These are phyloP conservation scores for Drosophila anomelani DNA, from an alignment of 2,888 invertebrate species.

Conservation along the genomic window DNA sequence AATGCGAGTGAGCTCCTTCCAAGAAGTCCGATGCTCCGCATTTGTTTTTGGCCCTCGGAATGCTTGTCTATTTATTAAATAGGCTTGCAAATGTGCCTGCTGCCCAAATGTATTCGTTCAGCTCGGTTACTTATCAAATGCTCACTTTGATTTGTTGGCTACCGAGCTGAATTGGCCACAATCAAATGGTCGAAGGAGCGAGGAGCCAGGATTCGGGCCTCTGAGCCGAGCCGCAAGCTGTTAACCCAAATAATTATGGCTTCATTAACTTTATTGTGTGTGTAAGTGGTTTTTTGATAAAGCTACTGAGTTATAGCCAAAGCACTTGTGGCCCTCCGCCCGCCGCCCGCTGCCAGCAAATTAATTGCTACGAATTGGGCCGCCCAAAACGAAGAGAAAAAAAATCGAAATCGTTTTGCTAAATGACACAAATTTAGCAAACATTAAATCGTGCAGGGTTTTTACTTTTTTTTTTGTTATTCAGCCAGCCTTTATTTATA, in stretches of 20 bases:
- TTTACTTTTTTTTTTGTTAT: slow-evolving; percentile 12
- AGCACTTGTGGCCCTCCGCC: slow-evolving; percentile 30
- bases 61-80: slow-evolving; percentile 72
- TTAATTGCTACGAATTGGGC: slow-evolving; percentile 60
- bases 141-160: slow-evolving; percentile 72
- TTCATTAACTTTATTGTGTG: slow-evolving; percentile 79
- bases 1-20: slow-evolving; percentile 11
- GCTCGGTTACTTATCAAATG: slow-evolving; percentile 58
- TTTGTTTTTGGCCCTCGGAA: slow-evolving; percentile 50
- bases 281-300: slow-evolving; percentile 79
- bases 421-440: slow-evolving; percentile 73
- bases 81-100: slow-evolving; percentile 71
- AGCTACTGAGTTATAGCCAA: slow-evolving; percentile 67
- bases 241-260: slow-evolving; percentile 80
- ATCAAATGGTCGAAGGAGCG: slow-evolving; percentile 46
- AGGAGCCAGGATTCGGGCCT: slow-evolving; percentile 24
- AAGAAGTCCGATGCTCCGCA: slow-evolving; percentile 20
- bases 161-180: slow-evolving; percentile 59
- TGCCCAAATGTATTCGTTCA: slow-evolving; percentile 29
- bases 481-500: slow-evolving; percentile 22
- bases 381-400: slow-evolving; percentile 27
- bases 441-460: slow-evolving; percentile 69
- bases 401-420: slow-evolving; percentile 51
- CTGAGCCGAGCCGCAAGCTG: slow-evolving; percentile 73
- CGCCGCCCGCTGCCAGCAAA: slow-evolving; percentile 42